Percentiles rank a stretch among this genome's conserved stretches.
Evolutionary conservation across 2,888 invertebrate genomes (phyloP).

Genomic region (Sminthurinus aureus): DNA sequence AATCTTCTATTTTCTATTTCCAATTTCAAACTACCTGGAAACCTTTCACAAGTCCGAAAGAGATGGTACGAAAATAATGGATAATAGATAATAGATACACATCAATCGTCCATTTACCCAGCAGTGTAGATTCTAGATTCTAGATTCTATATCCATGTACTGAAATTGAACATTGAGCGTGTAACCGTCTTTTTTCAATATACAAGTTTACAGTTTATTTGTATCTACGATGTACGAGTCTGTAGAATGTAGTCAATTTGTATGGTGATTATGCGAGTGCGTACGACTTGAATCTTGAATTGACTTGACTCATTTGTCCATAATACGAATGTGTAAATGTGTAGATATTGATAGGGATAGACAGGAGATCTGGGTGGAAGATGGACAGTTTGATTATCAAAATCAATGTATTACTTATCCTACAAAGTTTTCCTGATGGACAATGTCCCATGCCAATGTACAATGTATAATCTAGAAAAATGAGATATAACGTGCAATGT

Average conservation of each 20-base stretch:
- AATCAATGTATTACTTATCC: neutral
- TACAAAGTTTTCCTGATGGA: too few species aligned
- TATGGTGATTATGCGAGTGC: too few species aligned
- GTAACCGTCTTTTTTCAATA: neutral
- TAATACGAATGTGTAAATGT: neutral
- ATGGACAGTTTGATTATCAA: neutral
- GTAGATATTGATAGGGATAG: neutral
- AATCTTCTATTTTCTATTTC: neutral
- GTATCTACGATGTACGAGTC: neutral
- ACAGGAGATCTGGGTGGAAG: neutral
- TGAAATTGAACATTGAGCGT: too few species aligned
- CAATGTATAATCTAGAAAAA: too few species aligned
- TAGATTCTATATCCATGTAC: too few species aligned
- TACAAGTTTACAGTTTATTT: neutral
- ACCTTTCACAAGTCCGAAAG: neutral
- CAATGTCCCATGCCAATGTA: too few species aligned
- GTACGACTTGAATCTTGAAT: too few species aligned
- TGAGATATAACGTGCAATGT: too few species aligned
- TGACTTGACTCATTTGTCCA: neutral
- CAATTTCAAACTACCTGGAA: neutral
- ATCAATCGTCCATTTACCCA: conserved; percentile 24
- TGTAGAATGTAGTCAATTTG: neutral
- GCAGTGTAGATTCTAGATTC: neutral
- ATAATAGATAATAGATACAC: too few species aligned
- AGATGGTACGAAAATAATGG: too few species aligned